Base-by-base conservation (phyloP, 1,140 invertebrate species). In the Pogonomyrmex californicus region DNA sequence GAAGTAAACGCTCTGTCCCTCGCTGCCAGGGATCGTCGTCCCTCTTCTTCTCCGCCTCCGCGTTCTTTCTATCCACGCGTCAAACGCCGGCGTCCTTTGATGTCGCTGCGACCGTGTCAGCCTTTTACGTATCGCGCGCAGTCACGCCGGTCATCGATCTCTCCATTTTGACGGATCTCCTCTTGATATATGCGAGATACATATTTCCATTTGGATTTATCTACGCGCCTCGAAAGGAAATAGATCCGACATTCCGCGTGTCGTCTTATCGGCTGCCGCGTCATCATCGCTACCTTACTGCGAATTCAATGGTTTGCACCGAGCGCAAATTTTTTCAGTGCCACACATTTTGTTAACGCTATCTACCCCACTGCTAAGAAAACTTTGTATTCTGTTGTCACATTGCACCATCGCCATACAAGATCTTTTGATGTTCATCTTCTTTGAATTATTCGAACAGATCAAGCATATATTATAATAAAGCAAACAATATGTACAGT, bases 1-100 rank as follows among this genome's bases (percentile, higher is more conserved):
- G 89, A 91, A 91, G 86, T 88, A 91, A 85, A 88, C 88, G 73
- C 77, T 63, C 87, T 90, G 9, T 51, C 77, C 56, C 62, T 70
- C 87, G 47, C 86, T 73, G n/a, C 10, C 73, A 51, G 38, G 63
- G 60, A 49, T 77, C 60, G 85, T 30, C n/a, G 49, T 66, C 77
- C 38, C 68, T 86, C 51, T 81, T 63, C 54, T 62, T 78, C 77
- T 88, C 75, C 82, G 47, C 44, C 49, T 38, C 56, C 75, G 51
- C 73, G 66, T 68, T 47, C 65, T 68, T 77, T 56, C 73, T 86
- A 83, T 87, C 88, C 56, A 63, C 58, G 56, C 79, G 17, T 73
- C 71, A 78, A 90, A 90, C 73, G 87, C 78, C 77, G 85, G 68
- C 49, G 38, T 36, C 33, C 62, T 90, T 87, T 87, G 88, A 91